phyloP scores from a whole-genome alignment of 2,797 vertebrate species.

The Darevskia mixta region DNA sequence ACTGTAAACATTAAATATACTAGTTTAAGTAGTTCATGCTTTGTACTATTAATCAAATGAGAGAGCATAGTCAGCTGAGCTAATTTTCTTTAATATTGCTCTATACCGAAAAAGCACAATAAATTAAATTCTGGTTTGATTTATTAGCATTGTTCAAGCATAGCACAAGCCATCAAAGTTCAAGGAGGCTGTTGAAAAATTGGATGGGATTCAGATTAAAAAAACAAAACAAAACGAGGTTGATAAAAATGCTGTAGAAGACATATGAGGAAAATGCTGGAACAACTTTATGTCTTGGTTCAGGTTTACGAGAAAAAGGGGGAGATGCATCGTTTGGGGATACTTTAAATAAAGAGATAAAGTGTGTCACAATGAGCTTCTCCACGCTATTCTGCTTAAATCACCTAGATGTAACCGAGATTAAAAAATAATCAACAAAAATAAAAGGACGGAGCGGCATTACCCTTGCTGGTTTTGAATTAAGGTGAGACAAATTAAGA shows the following conservation, averaged over 20 bases:
- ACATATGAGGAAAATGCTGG: neutral
- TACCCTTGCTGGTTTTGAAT: neutral
- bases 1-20: neutral
- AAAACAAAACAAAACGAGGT: neutral
- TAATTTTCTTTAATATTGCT: constrained; percentile 19
- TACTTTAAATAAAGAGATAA: neutral
- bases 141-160: constrained; percentile 10
- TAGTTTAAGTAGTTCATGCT: neutral
- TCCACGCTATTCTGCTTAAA: neutral
- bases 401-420: neutral
- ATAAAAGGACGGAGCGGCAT: neutral
- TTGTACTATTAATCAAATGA: constrained; percentile 12
- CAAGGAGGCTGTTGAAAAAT: neutral
- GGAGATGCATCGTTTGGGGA: neutral
- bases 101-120: neutral
- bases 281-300: neutral
- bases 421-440: neutral
- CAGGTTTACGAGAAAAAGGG: neutral
- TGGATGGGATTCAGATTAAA: neutral
- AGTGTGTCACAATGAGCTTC: neutral
- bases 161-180: neutral
- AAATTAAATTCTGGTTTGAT: neutral
- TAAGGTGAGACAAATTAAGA: neutral
- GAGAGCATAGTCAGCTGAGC: constrained; percentile 13
- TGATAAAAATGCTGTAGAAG: neutral